A percentile compares a stretch with the other conserved stretches of the same genome.
These are phyloP conservation scores for Parazoanthus swiftii DNA, from an alignment of 92 coral and sea anemone species.

Conservation along the genomic window DNA sequence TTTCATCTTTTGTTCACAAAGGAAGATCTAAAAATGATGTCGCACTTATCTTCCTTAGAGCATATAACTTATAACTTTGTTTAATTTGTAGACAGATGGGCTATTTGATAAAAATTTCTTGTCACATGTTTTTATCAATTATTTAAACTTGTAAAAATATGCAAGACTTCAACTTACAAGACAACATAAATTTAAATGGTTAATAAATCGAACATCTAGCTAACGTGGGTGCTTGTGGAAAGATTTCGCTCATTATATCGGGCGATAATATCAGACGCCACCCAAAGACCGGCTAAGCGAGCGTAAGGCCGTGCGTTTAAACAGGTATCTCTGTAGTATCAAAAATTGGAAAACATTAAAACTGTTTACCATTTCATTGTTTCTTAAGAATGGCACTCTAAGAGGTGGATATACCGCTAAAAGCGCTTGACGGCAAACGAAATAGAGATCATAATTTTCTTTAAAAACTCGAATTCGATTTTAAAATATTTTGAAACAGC, in stretches of 20 bases:
- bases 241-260: too few relatives aligned
- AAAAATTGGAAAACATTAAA: too few relatives aligned
- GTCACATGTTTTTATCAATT: not conserved
- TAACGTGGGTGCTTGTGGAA: not conserved
- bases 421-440: too few relatives aligned
- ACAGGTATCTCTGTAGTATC: not conserved
- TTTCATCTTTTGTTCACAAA: not conserved
- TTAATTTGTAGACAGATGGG: not conserved
- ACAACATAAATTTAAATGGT: not conserved
- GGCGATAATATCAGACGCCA: too few relatives aligned
- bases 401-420: too few relatives aligned
- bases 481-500: too few relatives aligned
- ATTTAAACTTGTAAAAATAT: not conserved
- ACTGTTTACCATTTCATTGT: too few relatives aligned
- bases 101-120: not conserved
- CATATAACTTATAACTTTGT: not conserved
- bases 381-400: too few relatives aligned
- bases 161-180: conserved; percentile 1
- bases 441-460: too few relatives aligned
- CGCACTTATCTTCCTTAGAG: not conserved
- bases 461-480: too few relatives aligned
- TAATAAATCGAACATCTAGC: not conserved
- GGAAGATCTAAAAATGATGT: not conserved
- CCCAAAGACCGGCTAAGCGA: too few relatives aligned
- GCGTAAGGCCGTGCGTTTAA: too few relatives aligned